phyloP scores from a whole-genome alignment of 2,797 vertebrate genomes.

The Rachycentron canadum region DNA sequence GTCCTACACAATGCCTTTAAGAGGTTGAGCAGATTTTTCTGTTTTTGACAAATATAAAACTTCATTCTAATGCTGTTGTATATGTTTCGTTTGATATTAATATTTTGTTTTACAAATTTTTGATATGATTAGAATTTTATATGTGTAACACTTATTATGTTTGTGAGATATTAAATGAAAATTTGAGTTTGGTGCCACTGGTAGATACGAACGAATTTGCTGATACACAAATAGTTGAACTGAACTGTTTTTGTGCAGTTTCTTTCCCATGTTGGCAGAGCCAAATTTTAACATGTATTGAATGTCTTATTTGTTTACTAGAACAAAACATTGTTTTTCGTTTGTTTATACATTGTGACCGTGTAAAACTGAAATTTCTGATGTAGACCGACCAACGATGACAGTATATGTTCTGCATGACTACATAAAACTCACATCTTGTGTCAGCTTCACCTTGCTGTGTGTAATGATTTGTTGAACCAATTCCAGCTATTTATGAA shows the following conservation, averaged over 20 bases:
- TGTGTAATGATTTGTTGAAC: neutral
- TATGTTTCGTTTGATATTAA: neutral
- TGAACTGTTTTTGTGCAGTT: neutral
- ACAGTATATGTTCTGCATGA: conserved; percentile 5
- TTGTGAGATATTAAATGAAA: neutral
- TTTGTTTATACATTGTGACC: conserved; percentile 11
- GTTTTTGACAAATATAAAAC: conserved; percentile 5
- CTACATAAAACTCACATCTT: conserved; percentile 23
- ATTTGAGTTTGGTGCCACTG: conserved; percentile 14
- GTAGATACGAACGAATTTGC: conserved; percentile 29
- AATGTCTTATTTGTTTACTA: conserved; percentile 30
- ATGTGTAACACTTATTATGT: conserved; percentile 2
- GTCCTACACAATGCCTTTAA: neutral
- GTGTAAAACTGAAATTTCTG: conserved; percentile 1
- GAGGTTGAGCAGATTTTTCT: neutral
- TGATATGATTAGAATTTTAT: neutral
- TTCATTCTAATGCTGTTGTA: neutral
- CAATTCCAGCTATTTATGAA: neutral
- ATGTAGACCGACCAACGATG: neutral
- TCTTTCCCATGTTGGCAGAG: neutral
- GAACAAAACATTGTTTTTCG: neutral
- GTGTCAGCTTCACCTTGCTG: neutral
- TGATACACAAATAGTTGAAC: conserved; percentile 19
- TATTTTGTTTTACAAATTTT: neutral
- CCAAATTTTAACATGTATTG: conserved; percentile 12